Evolutionary conservation across 37 sponge, comb jelly and placozoan species (phyloP), one percentile per base, ranked within the genome.

Genomic region (Aphrocallistes beatrix): DNA sequence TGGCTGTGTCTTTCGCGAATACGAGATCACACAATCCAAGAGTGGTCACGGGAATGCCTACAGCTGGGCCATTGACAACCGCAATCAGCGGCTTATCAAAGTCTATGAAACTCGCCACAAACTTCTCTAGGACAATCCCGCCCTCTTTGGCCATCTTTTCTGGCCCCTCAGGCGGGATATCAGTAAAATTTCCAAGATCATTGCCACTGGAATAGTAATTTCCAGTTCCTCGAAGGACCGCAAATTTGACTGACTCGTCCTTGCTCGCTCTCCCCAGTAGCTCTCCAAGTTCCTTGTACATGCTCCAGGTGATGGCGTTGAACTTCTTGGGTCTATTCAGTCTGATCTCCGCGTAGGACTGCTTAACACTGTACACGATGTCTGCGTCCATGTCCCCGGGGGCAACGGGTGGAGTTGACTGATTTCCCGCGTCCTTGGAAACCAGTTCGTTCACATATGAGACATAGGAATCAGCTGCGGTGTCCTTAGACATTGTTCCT

Each of bases 61-160:
- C 88, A 39, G 98, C 98, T 39, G 98, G 95, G n/a, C 98, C 98
- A 82, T 97, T 97, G 39, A 97, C 95, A 51, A 90, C 93, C 37
- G 98, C 93, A 28, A 94, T 83, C 83, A 97, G 85, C 8, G 95
- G 95, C 87, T 97, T 97, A 25, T 95, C 95, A 82, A 93, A 94
- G 42, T 93, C 86, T 50, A 97, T 97, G 83, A 97, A 93, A 0
- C 90, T 38, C n/a, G 88, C 91, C 36, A 94, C 95, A 90, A 94
- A 97, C 39, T 88, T 90, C 39, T 40, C 86, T 23, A 96, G 84
- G 1, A 91, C 50, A 23, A 38, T 37, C 36, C 83, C 83, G 0
- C 84, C 92, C 16, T 89, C 87, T 16, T 86, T 86, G 0, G 94
- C 96, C 85, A 91, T 36, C 51, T 92, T 86, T 60, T 90, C 32